Conservation (phyloP, 2,797 vertebrate species). For the Cichlasoma orientale region DNA sequence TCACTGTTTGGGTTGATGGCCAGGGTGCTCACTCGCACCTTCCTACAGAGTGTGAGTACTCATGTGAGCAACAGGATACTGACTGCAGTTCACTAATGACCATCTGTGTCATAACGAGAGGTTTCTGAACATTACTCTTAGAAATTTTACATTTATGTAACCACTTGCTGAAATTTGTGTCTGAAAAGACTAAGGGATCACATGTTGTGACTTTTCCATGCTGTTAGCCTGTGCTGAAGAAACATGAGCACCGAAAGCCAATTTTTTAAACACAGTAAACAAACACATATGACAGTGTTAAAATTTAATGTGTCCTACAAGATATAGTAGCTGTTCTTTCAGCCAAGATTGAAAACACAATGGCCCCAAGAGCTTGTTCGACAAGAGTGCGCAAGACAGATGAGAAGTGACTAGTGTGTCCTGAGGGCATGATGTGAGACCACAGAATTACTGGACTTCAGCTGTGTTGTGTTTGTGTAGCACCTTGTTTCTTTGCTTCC, state of each 20-base stretch:
- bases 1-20: background rate
- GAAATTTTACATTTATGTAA: background rate
- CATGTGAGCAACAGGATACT: background rate
- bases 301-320: conserved; percentile 6
- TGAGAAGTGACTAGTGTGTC: conserved; percentile 38
- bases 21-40: background rate
- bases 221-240: background rate
- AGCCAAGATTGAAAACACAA: conserved; percentile 16
- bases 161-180: background rate
- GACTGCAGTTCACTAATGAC: background rate
- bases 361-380: conserved; percentile 23
- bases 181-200: background rate
- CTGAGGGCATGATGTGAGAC: conserved; percentile 17
- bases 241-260: background rate
- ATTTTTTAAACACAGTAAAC: background rate
- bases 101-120: background rate
- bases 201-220: background rate
- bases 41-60: background rate
- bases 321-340: background rate
- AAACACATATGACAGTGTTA: background rate
- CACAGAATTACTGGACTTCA: conserved; percentile 28
- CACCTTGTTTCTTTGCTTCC: conserved; percentile 6
- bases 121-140: background rate
- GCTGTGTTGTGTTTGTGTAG: conserved; percentile 1
- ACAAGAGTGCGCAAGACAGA: conserved; percentile 44